Base-by-base conservation (phyloP, 2,888 invertebrate genomes). In the Lepidonotus clava region DNA sequence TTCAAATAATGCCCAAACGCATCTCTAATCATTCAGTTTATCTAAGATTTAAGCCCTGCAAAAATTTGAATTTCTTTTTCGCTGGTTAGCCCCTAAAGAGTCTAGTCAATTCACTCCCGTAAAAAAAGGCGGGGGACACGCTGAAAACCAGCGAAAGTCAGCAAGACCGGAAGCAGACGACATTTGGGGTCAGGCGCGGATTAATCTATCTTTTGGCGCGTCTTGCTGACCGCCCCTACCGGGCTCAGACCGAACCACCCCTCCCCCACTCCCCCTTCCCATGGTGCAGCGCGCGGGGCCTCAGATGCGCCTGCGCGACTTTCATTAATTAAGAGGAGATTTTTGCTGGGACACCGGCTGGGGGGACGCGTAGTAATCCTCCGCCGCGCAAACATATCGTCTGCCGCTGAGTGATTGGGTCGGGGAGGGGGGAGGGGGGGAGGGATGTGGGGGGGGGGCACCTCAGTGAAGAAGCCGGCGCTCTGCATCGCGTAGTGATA, bases 251-350 rank as follows among this genome's bases (percentile, higher is more conserved):
- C 46, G 8, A 18, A 46, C n/a, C 5, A 36, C 36, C 21, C 71
- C 18, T 8, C 71, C 11, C 32, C 34, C 34, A 6, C 14, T 34
- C 71, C 8, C 36, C 34, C 14, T 71, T 38, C 36, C 38, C 5
- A 18, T 38, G n/a, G 71, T 71, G n/a, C 38, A 34, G 8, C 71
- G 61, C 46, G 51, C 21, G 51, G 51, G 51, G 51, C 51, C 51
- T 51, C 51, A 51, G 51, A 51, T 51, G 51, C 51, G 41, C 80
- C 51, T 71, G 41, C 80, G 46, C 80, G 80, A 46, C 46, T 80
- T 80, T 80, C 80, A 80, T 80, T 80, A 80, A 80, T 80, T 80
- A 80, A 80, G 80, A 66, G 66, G 80, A 80, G 80, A 18, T 21
- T 80, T 80, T 71, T 46, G 41, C 80, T 46, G 80, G 80, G 21